These are phyloP conservation scores for Lasioglossum villosulum DNA, from an alignment of 2,888 invertebrate genomes.

Conservation along the genomic window DNA sequence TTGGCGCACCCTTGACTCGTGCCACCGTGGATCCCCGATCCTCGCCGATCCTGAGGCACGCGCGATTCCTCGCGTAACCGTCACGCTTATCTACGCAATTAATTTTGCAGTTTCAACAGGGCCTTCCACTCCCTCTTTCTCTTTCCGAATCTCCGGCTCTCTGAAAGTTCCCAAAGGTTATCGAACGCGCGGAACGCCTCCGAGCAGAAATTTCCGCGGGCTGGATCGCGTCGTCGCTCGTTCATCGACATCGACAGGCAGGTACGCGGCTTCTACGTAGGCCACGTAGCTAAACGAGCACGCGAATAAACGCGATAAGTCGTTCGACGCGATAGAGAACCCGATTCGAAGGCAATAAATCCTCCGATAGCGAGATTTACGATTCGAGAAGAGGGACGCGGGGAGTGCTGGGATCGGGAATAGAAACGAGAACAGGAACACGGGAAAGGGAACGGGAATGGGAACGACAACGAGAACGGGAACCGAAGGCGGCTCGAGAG, in stretches of 20 bases:
- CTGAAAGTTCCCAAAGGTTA: not conserved
- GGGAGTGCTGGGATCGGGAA: not conserved
- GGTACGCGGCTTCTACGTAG: constrained; percentile 9
- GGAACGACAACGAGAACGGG: constrained; percentile 13
- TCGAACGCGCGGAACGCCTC: not conserved
- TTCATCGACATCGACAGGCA: constrained; percentile 48
- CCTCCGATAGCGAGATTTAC: constrained; percentile 78
- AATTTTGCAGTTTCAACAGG: constrained; percentile 15
- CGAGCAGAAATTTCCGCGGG: not conserved
- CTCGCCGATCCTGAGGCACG: not conserved
- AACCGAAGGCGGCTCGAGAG: constrained; percentile 25
- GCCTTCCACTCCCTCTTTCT: not conserved
- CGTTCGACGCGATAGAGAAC: constrained; percentile 71
- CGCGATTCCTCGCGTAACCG: not conserved
- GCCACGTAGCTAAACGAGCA: constrained; percentile 25
- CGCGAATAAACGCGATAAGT: constrained; percentile 65
- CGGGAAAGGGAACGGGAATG: constrained; percentile 4
- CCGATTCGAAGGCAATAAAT: constrained; percentile 75
- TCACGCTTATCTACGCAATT: constrained; percentile 40
- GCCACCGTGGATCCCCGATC: constrained; percentile 53
- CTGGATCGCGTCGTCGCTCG: constrained; percentile 45
- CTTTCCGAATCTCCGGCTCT: not conserved
- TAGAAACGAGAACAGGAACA: constrained; percentile 30
- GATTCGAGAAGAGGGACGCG: constrained; percentile 38
- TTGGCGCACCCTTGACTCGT: constrained; percentile 73